These are phyloP conservation scores for Cacoxenus indagator DNA, from an alignment of 2,888 invertebrate species.

Conservation along the genomic window DNA sequence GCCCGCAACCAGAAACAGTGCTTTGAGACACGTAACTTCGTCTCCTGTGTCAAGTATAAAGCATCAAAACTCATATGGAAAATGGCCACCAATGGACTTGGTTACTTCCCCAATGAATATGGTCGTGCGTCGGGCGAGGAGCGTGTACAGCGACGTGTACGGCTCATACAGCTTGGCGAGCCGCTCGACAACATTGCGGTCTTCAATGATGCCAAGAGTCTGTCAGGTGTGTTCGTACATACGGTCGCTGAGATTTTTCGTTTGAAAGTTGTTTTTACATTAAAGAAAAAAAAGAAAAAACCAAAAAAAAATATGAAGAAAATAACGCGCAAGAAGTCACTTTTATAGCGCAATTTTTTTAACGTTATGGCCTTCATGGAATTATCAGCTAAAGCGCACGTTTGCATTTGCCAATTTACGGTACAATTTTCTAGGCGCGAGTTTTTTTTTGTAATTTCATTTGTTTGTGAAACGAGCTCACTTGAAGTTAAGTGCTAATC, in stretches of 20 bases:
- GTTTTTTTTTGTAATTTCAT: too few relatives aligned
- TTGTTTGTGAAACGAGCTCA: too few relatives aligned
- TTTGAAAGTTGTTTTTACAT: not conserved
- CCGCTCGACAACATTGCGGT: constrained; percentile 59
- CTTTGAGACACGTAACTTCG: constrained; percentile 58
- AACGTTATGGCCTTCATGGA: too few relatives aligned
- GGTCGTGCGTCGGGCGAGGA: constrained; percentile 48
- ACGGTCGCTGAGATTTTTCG: not conserved
- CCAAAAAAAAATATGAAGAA: too few relatives aligned
- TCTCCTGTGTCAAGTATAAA: constrained; percentile 68
- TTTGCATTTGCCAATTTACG: too few relatives aligned
- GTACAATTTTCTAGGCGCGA: too few relatives aligned
- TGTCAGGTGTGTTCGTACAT: constrained; percentile 55
- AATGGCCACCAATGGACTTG: constrained; percentile 65
- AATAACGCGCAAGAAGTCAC: too few relatives aligned
- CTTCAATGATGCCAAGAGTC: constrained; percentile 61
- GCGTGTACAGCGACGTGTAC: constrained; percentile 47
- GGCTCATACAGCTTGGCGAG: constrained; percentile 63
- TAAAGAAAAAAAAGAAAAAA: too few relatives aligned
- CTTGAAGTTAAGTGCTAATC: too few relatives aligned
- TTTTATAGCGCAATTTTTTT: too few relatives aligned
- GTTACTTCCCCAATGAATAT: constrained; percentile 66
- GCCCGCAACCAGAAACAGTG: constrained; percentile 62
- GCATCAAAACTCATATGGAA: constrained; percentile 65
- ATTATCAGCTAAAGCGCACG: too few relatives aligned